Percentiles rank a stretch among this genome's conserved stretches.
phyloP scores from a whole-genome alignment of 2,113 vertebrate genomes.

The Cebus imitator region DNA sequence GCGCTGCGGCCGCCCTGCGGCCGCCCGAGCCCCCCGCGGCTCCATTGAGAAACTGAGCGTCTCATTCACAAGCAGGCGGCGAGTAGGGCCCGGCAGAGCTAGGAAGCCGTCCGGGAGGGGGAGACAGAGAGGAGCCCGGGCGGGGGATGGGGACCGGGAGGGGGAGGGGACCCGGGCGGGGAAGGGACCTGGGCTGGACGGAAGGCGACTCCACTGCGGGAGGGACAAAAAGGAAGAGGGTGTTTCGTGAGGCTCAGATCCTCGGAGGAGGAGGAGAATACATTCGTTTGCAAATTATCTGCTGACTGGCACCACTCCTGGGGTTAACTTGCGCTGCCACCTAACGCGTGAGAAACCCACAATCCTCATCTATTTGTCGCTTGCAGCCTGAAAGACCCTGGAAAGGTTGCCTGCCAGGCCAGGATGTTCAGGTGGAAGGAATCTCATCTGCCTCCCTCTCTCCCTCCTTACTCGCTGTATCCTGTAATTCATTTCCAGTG shows the following conservation, averaged over 20 bases:
- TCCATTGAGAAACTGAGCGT: constrained; percentile 73
- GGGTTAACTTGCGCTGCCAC: neutral
- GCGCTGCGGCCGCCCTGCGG: neutral
- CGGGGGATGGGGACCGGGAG: neutral
- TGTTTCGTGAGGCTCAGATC: neutral
- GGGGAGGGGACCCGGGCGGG: neutral
- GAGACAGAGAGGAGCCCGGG: neutral
- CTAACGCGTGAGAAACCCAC: neutral
- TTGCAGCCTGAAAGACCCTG: neutral
- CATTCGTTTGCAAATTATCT: neutral
- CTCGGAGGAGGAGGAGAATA: neutral
- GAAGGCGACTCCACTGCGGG: neutral
- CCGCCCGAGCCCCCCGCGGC: constrained; percentile 50
- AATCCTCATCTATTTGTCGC: neutral
- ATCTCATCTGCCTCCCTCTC: neutral
- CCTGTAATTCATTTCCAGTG: neutral
- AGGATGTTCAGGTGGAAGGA: neutral
- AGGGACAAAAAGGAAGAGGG: neutral
- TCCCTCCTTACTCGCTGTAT: neutral
- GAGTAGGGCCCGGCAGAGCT: neutral
- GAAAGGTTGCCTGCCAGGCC: neutral
- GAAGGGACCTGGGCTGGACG: neutral
- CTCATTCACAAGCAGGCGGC: constrained; percentile 67
- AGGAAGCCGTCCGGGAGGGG: constrained; percentile 24
- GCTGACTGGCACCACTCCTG: neutral